A percentile compares a stretch with the other conserved stretches of the same genome.
Evolutionary conservation across 2,113 vertebrate species (phyloP).

Genomic region (Centrocercus urophasianus): DNA sequence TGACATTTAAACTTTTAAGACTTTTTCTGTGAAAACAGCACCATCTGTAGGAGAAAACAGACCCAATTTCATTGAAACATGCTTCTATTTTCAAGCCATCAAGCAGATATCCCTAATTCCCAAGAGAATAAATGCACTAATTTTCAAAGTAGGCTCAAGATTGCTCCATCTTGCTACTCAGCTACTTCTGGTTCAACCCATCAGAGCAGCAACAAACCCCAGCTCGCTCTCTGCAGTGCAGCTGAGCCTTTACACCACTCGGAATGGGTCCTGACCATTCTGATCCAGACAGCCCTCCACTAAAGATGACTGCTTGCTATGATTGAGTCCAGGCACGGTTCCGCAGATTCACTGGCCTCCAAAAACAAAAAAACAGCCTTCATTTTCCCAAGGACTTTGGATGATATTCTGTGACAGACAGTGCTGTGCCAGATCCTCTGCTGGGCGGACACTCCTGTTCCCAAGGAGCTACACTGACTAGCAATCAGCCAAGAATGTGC

Average conservation of each 20-base stretch:
- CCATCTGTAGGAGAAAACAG: conserved; percentile 64
- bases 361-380: background rate
- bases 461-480: background rate
- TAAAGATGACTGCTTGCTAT: background rate
- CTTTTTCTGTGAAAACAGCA: conserved; percentile 69
- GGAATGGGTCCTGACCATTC: background rate
- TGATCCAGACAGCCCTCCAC: background rate
- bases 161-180: background rate
- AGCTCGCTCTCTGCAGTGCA: background rate
- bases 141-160: rapidly evolving
- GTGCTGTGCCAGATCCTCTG: background rate
- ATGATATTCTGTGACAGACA: background rate
- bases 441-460: background rate
- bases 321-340: background rate
- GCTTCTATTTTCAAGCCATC: background rate
- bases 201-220: background rate
- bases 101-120: background rate
- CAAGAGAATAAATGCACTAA: background rate
- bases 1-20: conserved; percentile 44
- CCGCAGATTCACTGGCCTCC: background rate
- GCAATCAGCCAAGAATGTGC: background rate
- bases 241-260: background rate
- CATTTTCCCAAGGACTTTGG: background rate
- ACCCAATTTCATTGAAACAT: background rate
- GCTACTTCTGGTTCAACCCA: background rate